A percentile compares a stretch with the other conserved stretches of the same genome.
Evolutionary conservation across 2,113 vertebrate genomes (phyloP).

Genomic region (Phaethon lepturus): DNA sequence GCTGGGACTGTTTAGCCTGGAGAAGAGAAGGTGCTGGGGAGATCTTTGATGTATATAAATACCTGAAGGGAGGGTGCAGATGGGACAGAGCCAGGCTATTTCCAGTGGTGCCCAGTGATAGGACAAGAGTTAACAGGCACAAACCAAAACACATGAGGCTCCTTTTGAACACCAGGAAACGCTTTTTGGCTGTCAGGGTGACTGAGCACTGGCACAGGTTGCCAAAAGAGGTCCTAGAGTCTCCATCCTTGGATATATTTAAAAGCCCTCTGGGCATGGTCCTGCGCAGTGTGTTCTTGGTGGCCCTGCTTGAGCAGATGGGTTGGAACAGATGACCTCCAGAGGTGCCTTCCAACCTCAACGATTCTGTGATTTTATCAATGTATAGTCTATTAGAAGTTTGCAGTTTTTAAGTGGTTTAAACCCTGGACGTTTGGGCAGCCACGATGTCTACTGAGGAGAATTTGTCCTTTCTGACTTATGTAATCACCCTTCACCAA

Average conservation of each 20-base stretch:
- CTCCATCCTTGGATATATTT: not conserved
- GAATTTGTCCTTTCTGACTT: constrained; percentile 1
- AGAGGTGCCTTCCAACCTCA: not conserved
- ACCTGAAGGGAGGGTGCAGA: not conserved
- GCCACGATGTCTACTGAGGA: not conserved
- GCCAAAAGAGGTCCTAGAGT: not conserved
- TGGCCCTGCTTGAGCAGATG: not conserved
- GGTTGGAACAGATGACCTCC: not conserved
- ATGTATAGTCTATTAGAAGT: not conserved
- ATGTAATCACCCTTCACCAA: not conserved
- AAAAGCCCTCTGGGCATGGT: not conserved
- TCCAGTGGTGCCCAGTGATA: not conserved
- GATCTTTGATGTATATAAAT: not conserved
- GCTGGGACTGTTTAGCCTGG: not conserved
- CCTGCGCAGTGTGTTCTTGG: fast-evolving
- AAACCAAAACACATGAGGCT: not conserved
- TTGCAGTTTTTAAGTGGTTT: not conserved
- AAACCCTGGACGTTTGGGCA: not conserved
- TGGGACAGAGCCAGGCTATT: not conserved
- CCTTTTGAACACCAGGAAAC: not conserved
- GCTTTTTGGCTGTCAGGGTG: not conserved
- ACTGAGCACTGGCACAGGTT: not conserved
- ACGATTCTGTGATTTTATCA: not conserved
- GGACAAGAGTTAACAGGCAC: not conserved
- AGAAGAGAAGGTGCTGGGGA: not conserved